A percentile compares a stretch with the other conserved stretches of the same genome.
phyloP scores from a whole-genome alignment of 2,888 invertebrate genomes.

The Eurytoma adleriae region DNA sequence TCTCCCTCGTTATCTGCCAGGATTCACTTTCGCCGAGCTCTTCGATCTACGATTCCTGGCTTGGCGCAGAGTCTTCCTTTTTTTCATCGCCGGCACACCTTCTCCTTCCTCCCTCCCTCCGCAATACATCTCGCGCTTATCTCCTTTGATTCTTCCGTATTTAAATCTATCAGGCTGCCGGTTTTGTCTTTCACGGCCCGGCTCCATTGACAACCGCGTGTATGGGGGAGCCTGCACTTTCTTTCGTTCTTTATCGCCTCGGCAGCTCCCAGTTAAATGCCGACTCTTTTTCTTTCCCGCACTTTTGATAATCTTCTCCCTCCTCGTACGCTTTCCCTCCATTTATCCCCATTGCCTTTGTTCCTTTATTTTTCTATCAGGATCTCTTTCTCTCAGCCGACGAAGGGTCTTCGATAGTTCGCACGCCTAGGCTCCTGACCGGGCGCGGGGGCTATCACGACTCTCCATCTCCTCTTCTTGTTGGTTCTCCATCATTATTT shows the following conservation, averaged over 20 bases:
- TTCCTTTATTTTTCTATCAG: constrained; percentile 36
- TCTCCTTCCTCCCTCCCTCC: neutral
- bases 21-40: constrained; percentile 47
- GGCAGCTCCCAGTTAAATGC: too few species aligned
- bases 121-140: constrained; percentile 10
- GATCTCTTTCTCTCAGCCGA: constrained; percentile 3
- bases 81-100: constrained; percentile 1
- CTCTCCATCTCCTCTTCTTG: neutral
- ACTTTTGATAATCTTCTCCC: neutral
- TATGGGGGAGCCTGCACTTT: neutral
- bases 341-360: constrained; percentile 20
- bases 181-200: constrained; percentile 22
- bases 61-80: neutral
- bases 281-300: too few species aligned
- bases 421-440: neutral
- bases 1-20: constrained; percentile 53
- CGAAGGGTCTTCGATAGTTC: neutral
- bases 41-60: constrained; percentile 31
- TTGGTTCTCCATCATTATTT: constrained; percentile 17
- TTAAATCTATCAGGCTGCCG: constrained; percentile 47
- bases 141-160: constrained; percentile 30
- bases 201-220: neutral
- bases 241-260: neutral
- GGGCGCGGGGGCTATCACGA: neutral
- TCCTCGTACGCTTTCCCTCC: neutral